Conservation (phyloP, 2,113 vertebrate genomes). For the Antechinus stuartii region DNA sequence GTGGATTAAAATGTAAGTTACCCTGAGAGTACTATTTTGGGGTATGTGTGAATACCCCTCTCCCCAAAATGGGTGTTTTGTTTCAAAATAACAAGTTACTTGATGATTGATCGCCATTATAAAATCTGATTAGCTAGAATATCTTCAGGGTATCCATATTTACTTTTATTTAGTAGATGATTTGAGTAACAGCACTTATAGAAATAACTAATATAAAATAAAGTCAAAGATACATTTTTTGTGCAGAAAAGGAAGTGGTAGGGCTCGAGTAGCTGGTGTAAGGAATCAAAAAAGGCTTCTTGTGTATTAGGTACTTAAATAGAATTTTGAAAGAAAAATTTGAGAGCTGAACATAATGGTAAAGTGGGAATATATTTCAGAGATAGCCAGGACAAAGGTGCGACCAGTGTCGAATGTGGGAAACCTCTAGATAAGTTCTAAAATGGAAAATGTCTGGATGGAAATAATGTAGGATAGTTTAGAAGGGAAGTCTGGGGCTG, state of each 20-base stretch:
- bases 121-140: not conserved
- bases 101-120: not conserved
- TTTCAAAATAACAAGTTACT: too few relatives aligned
- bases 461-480: not conserved
- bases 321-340: not conserved
- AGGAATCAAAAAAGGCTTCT: not conserved
- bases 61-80: not conserved
- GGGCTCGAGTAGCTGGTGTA: not conserved
- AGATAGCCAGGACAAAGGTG: too few relatives aligned
- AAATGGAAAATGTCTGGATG: too few relatives aligned
- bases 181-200: not conserved
- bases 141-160: not conserved
- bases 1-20: not conserved
- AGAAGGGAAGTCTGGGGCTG: too few relatives aligned
- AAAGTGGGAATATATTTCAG: not conserved
- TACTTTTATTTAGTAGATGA: not conserved
- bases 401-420: too few relatives aligned
- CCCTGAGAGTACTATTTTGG: not conserved
- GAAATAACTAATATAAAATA: too few relatives aligned
- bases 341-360: not conserved
- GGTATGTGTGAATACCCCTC: not conserved
- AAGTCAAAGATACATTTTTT: too few relatives aligned
- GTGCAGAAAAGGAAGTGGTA: too few relatives aligned
- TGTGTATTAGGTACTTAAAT: not conserved
- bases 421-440: not conserved